phyloP scores from a whole-genome alignment of 2,888 invertebrate species.

The Epicampocera succincta region DNA sequence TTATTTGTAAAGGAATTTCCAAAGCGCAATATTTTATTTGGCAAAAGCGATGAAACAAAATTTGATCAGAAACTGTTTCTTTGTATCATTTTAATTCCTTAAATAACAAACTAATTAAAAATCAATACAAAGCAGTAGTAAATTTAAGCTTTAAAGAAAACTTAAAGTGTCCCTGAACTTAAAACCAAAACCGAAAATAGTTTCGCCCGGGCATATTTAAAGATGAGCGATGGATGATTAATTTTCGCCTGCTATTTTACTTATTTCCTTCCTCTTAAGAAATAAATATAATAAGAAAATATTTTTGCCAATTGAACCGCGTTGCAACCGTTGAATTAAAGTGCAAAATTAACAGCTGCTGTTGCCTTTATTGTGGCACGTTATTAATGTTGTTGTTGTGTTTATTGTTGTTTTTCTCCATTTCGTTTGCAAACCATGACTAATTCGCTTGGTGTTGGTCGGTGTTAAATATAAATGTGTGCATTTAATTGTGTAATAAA shows the following conservation, averaged over 20 bases:
- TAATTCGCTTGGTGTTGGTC: slow-evolving; percentile 41
- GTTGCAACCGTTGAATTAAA: slow-evolving; percentile 43
- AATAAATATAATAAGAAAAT: too few relatives aligned
- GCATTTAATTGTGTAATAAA: slow-evolving; percentile 10
- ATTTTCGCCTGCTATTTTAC: not conserved
- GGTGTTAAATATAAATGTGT: slow-evolving; percentile 22
- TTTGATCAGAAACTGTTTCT: not conserved
- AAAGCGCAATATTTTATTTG: slow-evolving; percentile 22
- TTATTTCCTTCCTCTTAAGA: slow-evolving; percentile 22
- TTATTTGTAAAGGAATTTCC: slow-evolving; percentile 18
- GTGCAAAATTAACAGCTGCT: slow-evolving; percentile 26
- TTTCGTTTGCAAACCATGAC: slow-evolving; percentile 26
- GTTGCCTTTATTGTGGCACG: slow-evolving; percentile 25
- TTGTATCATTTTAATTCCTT: slow-evolving; percentile 6
- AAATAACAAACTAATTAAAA: slow-evolving; percentile 32
- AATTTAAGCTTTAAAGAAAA: not conserved
- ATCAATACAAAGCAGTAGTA: slow-evolving; percentile 25
- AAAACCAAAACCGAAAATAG: not conserved
- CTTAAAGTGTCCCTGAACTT: slow-evolving; percentile 38
- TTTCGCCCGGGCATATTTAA: not conserved
- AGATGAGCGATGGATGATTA: not conserved
- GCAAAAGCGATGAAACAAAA: slow-evolving; percentile 14
- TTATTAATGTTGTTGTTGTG: not conserved
- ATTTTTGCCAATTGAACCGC: slow-evolving; percentile 3
- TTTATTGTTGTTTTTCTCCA: too few relatives aligned